phyloP scores from a whole-genome alignment of 2,888 invertebrate species.

The Scotopteryx bipunctaria region DNA sequence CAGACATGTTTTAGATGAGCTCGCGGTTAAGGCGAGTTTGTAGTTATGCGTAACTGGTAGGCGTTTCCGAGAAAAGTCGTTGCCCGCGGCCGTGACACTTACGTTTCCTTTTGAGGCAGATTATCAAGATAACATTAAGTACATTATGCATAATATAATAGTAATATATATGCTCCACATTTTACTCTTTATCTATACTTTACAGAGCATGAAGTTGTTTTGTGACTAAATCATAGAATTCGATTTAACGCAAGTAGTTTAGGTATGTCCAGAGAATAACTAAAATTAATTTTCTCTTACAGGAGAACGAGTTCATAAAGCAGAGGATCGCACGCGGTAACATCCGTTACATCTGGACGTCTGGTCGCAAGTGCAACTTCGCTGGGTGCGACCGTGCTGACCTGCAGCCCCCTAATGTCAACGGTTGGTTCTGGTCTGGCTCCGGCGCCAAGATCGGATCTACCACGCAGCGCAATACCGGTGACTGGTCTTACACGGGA shows the following conservation, averaged over 20 bases:
- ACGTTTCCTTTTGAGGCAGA: slow-evolving; percentile 39
- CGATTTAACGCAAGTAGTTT: too few species aligned
- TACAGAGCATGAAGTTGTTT: neutral
- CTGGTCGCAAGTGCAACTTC: slow-evolving; percentile 96
- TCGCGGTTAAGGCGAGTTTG: slow-evolving; percentile 34
- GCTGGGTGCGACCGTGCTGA: slow-evolving; percentile 93
- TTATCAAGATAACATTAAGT: slow-evolving; percentile 32
- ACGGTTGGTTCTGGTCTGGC: slow-evolving; percentile 97
- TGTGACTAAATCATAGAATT: neutral
- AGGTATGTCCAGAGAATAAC: neutral
- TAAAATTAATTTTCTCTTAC: slow-evolving; percentile 14
- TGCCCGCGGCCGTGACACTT: slow-evolving; percentile 53
- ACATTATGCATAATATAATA: too few species aligned
- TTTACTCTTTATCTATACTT: neutral
- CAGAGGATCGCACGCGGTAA: slow-evolving; percentile 92
- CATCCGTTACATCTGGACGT: slow-evolving; percentile 94
- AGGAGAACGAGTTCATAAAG: slow-evolving; percentile 94
- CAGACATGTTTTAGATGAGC: slow-evolving; percentile 30
- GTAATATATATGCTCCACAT: slow-evolving; percentile 36
- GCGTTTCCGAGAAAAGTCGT: slow-evolving; percentile 43
- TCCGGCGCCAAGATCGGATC: slow-evolving; percentile 96
- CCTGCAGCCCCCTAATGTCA: slow-evolving; percentile 92
- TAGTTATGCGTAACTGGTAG: slow-evolving; percentile 21
- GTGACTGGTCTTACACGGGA: slow-evolving; percentile 95
- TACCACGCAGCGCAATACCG: slow-evolving; percentile 93